Conservation (phyloP, 1,140 invertebrate species). For the Formica exsecta region DNA sequence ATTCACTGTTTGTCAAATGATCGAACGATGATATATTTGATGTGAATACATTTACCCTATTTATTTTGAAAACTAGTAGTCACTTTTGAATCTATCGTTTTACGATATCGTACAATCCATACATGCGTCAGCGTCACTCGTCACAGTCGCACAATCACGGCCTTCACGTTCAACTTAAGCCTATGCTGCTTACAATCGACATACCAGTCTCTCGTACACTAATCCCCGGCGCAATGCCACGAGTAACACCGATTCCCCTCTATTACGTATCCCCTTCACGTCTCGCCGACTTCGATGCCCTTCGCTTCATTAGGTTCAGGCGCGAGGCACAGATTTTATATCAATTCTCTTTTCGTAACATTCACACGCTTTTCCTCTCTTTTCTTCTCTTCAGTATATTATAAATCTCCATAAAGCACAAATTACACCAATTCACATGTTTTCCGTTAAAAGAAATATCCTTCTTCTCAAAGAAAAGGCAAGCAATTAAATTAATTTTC, state of each 20-base stretch:
- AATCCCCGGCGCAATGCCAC: constrained; percentile 38
- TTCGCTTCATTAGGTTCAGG: background rate
- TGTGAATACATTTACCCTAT: background rate
- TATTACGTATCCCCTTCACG: background rate
- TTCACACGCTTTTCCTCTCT: background rate
- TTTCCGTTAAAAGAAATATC: background rate
- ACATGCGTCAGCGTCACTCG: constrained; percentile 31
- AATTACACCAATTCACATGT: background rate
- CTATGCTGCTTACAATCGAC: constrained; percentile 51
- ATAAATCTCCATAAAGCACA: no score
- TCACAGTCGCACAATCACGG: constrained; percentile 36
- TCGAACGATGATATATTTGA: background rate
- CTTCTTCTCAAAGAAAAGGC: background rate
- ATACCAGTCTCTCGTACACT: constrained; percentile 45
- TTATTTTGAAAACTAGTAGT: constrained; percentile 8
- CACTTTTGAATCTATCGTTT: background rate
- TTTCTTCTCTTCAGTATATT: background rate
- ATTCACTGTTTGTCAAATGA: background rate
- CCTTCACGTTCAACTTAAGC: constrained; percentile 37
- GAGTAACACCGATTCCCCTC: constrained; percentile 32
- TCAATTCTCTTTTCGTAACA: constrained; percentile 7
- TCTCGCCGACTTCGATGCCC: constrained; percentile 7
- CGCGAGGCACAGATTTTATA: background rate
- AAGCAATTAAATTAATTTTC: background rate
- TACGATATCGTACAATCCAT: background rate